phyloP scores from a whole-genome alignment of 2,888 invertebrate genomes.

The Drosophila yooni region DNA sequence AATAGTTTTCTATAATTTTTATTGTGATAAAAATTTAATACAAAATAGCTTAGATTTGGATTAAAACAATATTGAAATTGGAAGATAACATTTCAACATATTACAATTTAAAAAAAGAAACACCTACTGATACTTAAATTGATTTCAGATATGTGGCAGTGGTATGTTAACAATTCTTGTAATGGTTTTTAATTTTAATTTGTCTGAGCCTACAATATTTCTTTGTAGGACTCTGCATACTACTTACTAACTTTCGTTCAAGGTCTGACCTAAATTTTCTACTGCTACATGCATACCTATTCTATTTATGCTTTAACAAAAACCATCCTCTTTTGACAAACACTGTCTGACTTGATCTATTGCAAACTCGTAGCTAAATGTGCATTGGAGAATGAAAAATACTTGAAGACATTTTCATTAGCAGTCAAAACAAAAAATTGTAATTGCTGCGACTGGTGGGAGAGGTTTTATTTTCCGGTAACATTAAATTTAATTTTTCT shows the following conservation, averaged over 20 bases:
- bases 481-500: slow-evolving; percentile 72
- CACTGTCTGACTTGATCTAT: slow-evolving; percentile 6
- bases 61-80: neutral
- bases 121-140: neutral
- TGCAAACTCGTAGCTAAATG: neutral
- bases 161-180: neutral
- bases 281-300: neutral
- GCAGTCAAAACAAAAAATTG: slow-evolving; percentile 14
- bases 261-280: neutral
- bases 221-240: neutral
- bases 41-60: neutral
- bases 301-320: neutral
- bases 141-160: neutral
- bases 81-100: neutral
- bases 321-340: slow-evolving; percentile 1
- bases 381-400: slow-evolving; percentile 20
- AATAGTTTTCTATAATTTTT: neutral
- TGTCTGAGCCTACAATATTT: neutral
- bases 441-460: slow-evolving; percentile 43
- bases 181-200: neutral
- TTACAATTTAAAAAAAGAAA: neutral
- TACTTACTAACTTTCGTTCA: neutral
- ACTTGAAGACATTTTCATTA: slow-evolving; percentile 33
- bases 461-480: slow-evolving; percentile 41
- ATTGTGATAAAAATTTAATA: neutral